These are phyloP conservation scores for Manduca sexta DNA, from an alignment of 1,140 invertebrate genomes.

Conservation along the genomic window DNA sequence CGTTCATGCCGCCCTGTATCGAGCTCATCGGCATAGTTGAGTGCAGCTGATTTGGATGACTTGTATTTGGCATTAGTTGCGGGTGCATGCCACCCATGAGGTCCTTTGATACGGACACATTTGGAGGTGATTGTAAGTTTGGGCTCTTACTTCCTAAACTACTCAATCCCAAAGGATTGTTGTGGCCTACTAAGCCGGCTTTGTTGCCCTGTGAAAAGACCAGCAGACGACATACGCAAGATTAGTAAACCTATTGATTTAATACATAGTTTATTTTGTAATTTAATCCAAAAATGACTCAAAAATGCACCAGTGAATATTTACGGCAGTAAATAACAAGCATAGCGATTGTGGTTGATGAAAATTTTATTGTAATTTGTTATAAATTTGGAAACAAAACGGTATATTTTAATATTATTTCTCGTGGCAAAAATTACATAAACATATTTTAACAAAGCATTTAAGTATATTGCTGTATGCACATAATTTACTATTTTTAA, in stretches of 20 bases:
- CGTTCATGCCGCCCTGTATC: constrained; percentile 79
- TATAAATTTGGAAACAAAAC: too few species aligned
- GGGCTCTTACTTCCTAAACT: constrained; percentile 85
- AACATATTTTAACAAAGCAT: too few species aligned
- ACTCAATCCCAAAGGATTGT: constrained; percentile 78
- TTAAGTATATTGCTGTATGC: too few species aligned
- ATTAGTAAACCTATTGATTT: constrained; percentile 36
- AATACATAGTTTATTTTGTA: too few species aligned
- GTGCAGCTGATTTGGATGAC: constrained; percentile 71
- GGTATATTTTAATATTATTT: too few species aligned
- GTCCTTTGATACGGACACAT: constrained; percentile 76
- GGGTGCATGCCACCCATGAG: constrained; percentile 69
- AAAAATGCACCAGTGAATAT: too few species aligned
- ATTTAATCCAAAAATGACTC: too few species aligned
- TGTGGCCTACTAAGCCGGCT: constrained; percentile 79
- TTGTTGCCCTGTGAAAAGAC: constrained; percentile 80
- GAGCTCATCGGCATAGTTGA: constrained; percentile 76
- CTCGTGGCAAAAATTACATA: too few species aligned
- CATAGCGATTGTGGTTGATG: too few species aligned
- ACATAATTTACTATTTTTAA: too few species aligned
- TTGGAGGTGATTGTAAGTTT: constrained; percentile 87
- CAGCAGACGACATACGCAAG: constrained; percentile 50
- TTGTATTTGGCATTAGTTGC: constrained; percentile 74
- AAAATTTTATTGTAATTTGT: too few species aligned
- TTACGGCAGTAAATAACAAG: too few species aligned